Evolutionary conservation across 30 jellyfish, hydroid and myxozoan species (phyloP).

Genomic region (Aurelia coerulea): DNA sequence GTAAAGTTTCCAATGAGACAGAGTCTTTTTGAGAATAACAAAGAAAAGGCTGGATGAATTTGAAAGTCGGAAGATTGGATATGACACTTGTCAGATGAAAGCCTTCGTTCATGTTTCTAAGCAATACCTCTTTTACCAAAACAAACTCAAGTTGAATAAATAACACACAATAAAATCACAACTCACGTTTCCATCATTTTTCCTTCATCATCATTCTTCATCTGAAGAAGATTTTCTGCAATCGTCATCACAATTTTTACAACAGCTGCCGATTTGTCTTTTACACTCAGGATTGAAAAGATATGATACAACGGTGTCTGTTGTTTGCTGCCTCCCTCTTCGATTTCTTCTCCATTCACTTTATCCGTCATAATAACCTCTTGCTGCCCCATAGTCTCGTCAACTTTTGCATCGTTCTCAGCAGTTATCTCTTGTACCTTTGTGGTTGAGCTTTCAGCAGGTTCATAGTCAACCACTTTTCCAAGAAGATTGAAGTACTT

Average conservation of each 20-base stretch:
- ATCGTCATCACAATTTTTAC: conserved; percentile 36
- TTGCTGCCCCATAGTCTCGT: neutral
- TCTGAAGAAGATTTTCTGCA: conserved; percentile 47
- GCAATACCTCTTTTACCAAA: too few relatives aligned
- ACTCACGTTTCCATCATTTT: neutral
- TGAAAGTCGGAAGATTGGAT: too few relatives aligned
- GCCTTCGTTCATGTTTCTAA: too few relatives aligned
- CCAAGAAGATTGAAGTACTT: conserved; percentile 63
- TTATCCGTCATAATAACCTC: neutral
- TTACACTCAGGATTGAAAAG: conserved; percentile 14
- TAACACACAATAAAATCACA: neutral
- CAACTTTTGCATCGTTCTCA: neutral
- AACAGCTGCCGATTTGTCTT: conserved; percentile 40
- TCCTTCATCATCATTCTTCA: conserved; percentile 4
- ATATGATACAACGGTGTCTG: conserved; percentile 31
- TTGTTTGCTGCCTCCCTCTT: neutral
- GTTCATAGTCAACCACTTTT: neutral
- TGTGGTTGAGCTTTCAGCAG: neutral
- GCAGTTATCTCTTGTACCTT: neutral
- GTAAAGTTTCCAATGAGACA: too few relatives aligned
- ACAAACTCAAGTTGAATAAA: too few relatives aligned
- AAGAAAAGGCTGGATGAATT: too few relatives aligned
- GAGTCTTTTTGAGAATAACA: too few relatives aligned
- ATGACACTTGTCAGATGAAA: too few relatives aligned
- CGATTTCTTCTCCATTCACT: neutral